Base-by-base conservation (phyloP, 1,140 invertebrate species). In the Phthorimaea operculella region DNA sequence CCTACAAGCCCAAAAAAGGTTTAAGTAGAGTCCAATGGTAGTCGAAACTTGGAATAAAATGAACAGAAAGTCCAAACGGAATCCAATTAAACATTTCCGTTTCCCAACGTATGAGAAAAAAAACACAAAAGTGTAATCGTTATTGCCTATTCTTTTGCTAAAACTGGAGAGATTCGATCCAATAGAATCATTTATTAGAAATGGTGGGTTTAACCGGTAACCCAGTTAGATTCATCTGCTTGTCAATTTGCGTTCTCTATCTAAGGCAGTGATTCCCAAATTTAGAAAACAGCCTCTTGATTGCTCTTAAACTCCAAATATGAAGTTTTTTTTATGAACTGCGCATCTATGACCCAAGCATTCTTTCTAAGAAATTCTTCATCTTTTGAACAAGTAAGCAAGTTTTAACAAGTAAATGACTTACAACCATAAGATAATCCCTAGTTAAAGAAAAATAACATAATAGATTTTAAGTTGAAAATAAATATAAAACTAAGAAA, bases 51-150 rank as follows among this genome's bases (percentile, higher is more conserved):
- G 39, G 44, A 47, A 47, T 16, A 47, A 47, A 47, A 16, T 47
- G 44, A 54, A 47, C 57, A 53, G 57, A 66, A 55, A 58, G 49
- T 48, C 55, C 36, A 51, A 59, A 60, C 53, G 49, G 51, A 63
- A 59, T 66, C 58, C 58, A 63, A 70, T 64, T 64, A 63, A 63
- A 64, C 48, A 62, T 64, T 62, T 70, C 58, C 63, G 59, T 63
- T 68, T 58, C 47, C 62, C 65, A 56, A 63, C 58, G 28, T 62
- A 60, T 63, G 52, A 18, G 54, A 57, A 57, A 52, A 59, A 70
- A 66, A 58, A 57, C 50, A 62, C 64, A 61, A 47, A 44, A 21
- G 55, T 52, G 54, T 63, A 64, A 59, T 61, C 64, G 58, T 58
- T 64, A 63, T 59, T 60, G 58, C 54, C 62, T 47, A 69, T 69